Conservation (phyloP, 2,113 vertebrate genomes). For the Callionymus lyra region DNA sequence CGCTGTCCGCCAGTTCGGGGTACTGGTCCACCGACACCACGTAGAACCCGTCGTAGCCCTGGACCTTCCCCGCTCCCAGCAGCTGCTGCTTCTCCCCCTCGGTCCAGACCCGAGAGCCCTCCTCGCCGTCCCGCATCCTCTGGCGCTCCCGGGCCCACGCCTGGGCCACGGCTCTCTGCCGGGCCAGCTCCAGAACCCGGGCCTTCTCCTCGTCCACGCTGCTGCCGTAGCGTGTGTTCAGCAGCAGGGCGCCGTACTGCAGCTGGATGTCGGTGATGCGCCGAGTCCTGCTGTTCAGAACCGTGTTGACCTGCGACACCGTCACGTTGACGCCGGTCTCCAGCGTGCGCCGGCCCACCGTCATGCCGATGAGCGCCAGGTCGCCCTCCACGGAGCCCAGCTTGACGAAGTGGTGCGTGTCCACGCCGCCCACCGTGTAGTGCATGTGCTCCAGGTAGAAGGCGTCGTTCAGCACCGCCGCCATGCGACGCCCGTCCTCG, state of each 20-base stretch:
- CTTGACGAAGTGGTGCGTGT: conserved; percentile 94
- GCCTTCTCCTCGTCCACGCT: conserved; percentile 86
- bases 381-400: conserved; percentile 80
- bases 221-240: conserved; percentile 91
- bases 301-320: conserved; percentile 89
- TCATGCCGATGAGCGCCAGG: conserved; percentile 88
- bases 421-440: conserved; percentile 82
- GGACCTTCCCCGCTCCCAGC: conserved; percentile 81
- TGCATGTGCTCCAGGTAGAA: conserved; percentile 88
- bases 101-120: conserved; percentile 88
- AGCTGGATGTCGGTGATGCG: conserved; percentile 93
- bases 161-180: conserved; percentile 78
- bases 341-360: conserved; percentile 82
- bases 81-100: conserved; percentile 92
- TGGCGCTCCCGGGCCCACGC: conserved; percentile 88
- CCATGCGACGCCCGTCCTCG: conserved; percentile 85
- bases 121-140: conserved; percentile 90
- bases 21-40: conserved; percentile 93
- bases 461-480: conserved; percentile 83
- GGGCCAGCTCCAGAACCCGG: conserved; percentile 83
- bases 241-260: conserved; percentile 73
- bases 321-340: conserved; percentile 95
- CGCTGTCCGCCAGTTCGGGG: conserved; percentile 94
- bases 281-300: conserved; percentile 86
- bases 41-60: conserved; percentile 92